Percentiles rank a stretch among this genome's conserved stretches.
Conservation (phyloP, 2,888 invertebrate genomes). For the Elegia similella region DNA sequence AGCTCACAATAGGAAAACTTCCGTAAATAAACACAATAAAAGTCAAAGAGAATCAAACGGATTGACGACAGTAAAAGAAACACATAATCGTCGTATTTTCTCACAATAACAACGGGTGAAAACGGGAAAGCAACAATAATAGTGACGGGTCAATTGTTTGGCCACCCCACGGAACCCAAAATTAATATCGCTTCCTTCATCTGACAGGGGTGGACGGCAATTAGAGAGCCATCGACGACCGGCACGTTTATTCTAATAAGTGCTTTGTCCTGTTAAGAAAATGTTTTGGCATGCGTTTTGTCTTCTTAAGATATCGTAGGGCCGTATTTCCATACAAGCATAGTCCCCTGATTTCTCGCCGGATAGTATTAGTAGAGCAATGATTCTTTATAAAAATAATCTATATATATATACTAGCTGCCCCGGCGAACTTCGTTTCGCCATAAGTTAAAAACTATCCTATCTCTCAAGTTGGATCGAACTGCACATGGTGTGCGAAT, state of each 20-base stretch:
- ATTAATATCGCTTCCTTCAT: slow-evolving; percentile 72
- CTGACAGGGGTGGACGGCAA: slow-evolving; percentile 42
- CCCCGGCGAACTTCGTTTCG: too few relatives aligned
- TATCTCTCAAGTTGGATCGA: too few relatives aligned
- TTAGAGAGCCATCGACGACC: slow-evolving; percentile 22
- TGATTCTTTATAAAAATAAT: too few relatives aligned
- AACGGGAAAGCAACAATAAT: slow-evolving; percentile 45
- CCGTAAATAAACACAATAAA: not conserved
- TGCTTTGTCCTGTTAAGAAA: slow-evolving; percentile 24
- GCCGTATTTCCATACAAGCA: too few relatives aligned
- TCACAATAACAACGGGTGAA: slow-evolving; percentile 14
- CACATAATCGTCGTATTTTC: slow-evolving; percentile 7
- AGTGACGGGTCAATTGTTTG: slow-evolving; percentile 54
- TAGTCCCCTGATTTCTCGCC: too few relatives aligned
- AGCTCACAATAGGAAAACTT: not conserved
- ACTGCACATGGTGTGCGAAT: too few relatives aligned
- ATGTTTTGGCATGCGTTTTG: slow-evolving; percentile 23
- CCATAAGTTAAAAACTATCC: too few relatives aligned
- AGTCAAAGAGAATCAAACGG: not conserved
- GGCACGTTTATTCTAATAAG: slow-evolving; percentile 18
- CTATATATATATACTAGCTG: too few relatives aligned
- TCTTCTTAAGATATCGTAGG: not conserved
- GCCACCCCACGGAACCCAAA: slow-evolving; percentile 57
- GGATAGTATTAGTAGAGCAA: too few relatives aligned
- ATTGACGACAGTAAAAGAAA: slow-evolving; percentile 1